Evolutionary conservation across 2,797 vertebrate species (phyloP).

Genomic region (Poecilia picta): DNA sequence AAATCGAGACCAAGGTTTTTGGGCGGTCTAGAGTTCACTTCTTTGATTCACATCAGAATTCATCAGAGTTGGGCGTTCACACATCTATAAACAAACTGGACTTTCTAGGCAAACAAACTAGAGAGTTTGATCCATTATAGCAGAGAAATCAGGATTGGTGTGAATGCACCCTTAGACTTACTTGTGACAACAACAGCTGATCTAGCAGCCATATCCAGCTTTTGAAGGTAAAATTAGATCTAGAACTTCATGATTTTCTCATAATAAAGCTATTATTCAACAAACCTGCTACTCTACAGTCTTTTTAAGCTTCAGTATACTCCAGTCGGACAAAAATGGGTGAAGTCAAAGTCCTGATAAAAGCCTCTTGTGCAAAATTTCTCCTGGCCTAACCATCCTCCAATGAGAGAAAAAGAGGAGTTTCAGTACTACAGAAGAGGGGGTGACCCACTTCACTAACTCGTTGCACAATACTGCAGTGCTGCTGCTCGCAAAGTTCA

Average conservation of each 20-base stretch:
- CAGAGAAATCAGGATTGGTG: too few relatives aligned
- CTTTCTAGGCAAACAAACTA: too few relatives aligned
- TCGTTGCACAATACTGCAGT: constrained; percentile 52
- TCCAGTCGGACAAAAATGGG: constrained; percentile 34
- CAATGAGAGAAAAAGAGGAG: constrained; percentile 51
- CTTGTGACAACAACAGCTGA: too few relatives aligned
- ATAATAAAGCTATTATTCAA: constrained; percentile 6
- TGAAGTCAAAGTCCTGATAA: constrained; percentile 24
- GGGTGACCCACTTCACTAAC: constrained; percentile 74
- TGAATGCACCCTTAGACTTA: too few relatives aligned
- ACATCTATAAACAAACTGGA: too few relatives aligned
- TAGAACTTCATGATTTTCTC: constrained; percentile 26
- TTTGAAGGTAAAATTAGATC: constrained; percentile 28
- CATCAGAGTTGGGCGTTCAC: too few relatives aligned
- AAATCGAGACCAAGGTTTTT: too few relatives aligned
- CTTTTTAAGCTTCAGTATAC: constrained; percentile 12
- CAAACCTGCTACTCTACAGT: constrained; percentile 8
- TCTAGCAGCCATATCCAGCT: not conserved
- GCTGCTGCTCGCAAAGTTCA: constrained; percentile 50
- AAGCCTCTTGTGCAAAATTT: constrained; percentile 30
- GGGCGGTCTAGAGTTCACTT: too few relatives aligned
- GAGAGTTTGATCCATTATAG: too few relatives aligned
- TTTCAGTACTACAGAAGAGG: constrained; percentile 38
- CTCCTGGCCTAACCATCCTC: constrained; percentile 30
- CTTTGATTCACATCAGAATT: too few relatives aligned